phyloP scores from a whole-genome alignment of 2,888 invertebrate species.

The Xestia sexstrigata region DNA sequence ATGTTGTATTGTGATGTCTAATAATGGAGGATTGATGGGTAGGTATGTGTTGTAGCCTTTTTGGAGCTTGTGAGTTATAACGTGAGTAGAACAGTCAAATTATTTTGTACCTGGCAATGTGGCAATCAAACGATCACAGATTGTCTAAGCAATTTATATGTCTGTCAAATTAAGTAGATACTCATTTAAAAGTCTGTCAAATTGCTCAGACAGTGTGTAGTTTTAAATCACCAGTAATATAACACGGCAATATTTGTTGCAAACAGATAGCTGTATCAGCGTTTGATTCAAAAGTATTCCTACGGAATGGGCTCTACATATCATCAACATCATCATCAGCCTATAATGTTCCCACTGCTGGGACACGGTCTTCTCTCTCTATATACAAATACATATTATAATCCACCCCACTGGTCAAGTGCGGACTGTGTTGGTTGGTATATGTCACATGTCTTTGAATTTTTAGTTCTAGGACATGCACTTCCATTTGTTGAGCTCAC shows the following conservation, averaged over 20 bases:
- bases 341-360: too few species aligned
- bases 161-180: background rate
- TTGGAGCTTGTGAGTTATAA: background rate
- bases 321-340: too few species aligned
- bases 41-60: slow-evolving; percentile 1
- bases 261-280: background rate
- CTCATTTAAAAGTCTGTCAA: background rate
- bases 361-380: too few species aligned
- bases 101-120: background rate
- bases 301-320: too few species aligned
- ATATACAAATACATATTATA: too few species aligned
- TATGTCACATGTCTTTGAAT: background rate
- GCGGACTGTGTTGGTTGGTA: background rate
- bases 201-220: background rate
- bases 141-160: background rate
- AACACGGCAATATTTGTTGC: background rate
- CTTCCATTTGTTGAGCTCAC: background rate
- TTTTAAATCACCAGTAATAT: background rate
- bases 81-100: background rate
- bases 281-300: background rate
- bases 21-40: background rate
- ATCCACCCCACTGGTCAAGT: background rate
- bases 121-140: background rate
- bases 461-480: background rate
- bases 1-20: slow-evolving; percentile 44